These are phyloP conservation scores for Andrena cerasifolii DNA, from an alignment of 1,140 invertebrate genomes.

Conservation along the genomic window DNA sequence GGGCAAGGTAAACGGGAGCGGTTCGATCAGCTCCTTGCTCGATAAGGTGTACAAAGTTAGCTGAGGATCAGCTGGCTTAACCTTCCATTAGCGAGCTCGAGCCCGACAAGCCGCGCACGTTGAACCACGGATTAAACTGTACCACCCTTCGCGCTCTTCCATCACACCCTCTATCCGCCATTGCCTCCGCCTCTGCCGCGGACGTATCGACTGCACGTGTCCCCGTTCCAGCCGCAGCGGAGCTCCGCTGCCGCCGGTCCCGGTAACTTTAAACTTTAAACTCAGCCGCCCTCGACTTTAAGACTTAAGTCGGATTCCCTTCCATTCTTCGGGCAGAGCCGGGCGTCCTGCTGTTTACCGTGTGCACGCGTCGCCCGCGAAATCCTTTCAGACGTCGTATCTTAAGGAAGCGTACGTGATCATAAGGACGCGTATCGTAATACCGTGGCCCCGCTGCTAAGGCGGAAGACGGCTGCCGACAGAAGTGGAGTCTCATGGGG, in stretches of 20 bases:
- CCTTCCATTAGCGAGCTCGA: constrained; percentile 78
- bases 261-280: constrained; percentile 30
- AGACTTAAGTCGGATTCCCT: constrained; percentile 17
- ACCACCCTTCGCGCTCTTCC: constrained; percentile 23
- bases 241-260: constrained; percentile 17
- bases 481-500: constrained; percentile 13
- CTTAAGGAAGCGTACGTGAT: constrained; percentile 11
- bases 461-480: not conserved
- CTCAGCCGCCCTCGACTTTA: constrained; percentile 2
- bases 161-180: not conserved
- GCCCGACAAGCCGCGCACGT: constrained; percentile 58
- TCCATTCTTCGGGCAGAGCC: not conserved
- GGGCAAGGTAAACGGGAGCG: constrained; percentile 71
- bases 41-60: constrained; percentile 74
- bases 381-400: constrained; percentile 28
- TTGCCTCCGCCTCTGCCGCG: not conserved
- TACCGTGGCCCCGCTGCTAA: not conserved
- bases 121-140: constrained; percentile 64
- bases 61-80: constrained; percentile 78
- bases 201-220: constrained; percentile 38
- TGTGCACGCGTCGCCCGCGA: not conserved
- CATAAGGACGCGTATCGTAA: not conserved
- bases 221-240: constrained; percentile 44
- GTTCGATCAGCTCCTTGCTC: constrained; percentile 73
- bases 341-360: not conserved